Conservation (phyloP, 2,888 invertebrate genomes). For the Caenorhabditis auriculariae region DNA sequence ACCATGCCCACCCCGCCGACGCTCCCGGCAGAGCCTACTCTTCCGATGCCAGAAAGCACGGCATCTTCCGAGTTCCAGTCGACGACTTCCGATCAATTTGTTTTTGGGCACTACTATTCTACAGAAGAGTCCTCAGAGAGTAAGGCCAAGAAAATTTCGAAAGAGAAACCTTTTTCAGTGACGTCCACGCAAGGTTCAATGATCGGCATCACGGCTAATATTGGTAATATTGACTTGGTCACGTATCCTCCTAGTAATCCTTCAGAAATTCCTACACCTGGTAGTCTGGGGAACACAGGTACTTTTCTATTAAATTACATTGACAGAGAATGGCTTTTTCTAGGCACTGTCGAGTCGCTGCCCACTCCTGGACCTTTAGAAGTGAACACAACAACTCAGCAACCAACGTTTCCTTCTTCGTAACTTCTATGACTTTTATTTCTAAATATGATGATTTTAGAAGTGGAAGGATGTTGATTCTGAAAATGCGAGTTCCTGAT, state of each 20-base stretch:
- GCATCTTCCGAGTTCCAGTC: too few relatives aligned
- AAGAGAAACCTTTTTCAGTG: neutral
- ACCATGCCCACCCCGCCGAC: neutral
- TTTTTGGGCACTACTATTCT: slow-evolving; percentile 25
- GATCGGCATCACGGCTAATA: slow-evolving; percentile 10
- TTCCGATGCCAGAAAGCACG: neutral
- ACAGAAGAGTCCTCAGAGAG: slow-evolving; percentile 8
- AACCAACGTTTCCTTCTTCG: slow-evolving; percentile 1
- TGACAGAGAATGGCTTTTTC: neutral
- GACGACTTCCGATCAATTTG: slow-evolving; percentile 16
- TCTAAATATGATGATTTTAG: neutral
- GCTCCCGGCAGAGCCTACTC: neutral
- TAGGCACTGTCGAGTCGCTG: too few relatives aligned
- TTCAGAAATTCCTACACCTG: slow-evolving; percentile 10
- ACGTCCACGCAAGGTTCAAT: slow-evolving; percentile 2
- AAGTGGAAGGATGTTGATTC: slow-evolving; percentile 10
- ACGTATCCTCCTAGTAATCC: too few relatives aligned
- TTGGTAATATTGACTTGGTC: slow-evolving; percentile 10
- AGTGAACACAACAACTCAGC: neutral
- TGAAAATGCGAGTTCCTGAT: slow-evolving; percentile 20
- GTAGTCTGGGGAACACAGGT: neutral
- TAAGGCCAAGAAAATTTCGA: neutral
- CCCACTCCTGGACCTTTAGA: neutral
- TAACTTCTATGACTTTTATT: neutral
- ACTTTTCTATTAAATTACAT: neutral